Percentiles rank a stretch among this genome's conserved stretches.
These are phyloP conservation scores for Lithodes maja DNA, from an alignment of 2,888 invertebrate genomes.

Conservation along the genomic window DNA sequence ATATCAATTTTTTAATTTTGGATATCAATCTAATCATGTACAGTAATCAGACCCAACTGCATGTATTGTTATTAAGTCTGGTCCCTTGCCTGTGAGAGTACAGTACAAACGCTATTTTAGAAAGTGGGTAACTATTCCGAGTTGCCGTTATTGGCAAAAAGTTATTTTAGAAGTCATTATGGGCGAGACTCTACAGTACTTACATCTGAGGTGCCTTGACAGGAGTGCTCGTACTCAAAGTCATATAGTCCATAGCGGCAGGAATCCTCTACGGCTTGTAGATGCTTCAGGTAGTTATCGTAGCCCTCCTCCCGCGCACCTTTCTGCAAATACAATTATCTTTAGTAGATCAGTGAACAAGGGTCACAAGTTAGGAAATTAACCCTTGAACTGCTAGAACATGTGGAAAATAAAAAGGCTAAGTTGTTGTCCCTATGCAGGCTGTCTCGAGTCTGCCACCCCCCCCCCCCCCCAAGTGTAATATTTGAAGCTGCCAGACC, in stretches of 20 bases:
- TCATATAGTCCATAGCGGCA: slow-evolving; percentile 96
- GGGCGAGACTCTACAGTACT: slow-evolving; percentile 51
- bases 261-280: slow-evolving; percentile 94
- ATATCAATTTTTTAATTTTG: no score
- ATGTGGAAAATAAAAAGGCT: not conserved
- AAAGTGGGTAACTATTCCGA: no score
- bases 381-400: not conserved
- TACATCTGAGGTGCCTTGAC: slow-evolving; percentile 94
- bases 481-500: no score
- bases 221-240: slow-evolving; percentile 98
- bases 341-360: not conserved
- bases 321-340: slow-evolving; percentile 61
- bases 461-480: no score
- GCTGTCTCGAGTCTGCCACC: no score
- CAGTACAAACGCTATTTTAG: no score
- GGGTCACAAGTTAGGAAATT: not conserved
- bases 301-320: slow-evolving; percentile 88
- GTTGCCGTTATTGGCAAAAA: no score
- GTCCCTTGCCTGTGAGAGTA: no score
- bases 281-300: slow-evolving; percentile 93
- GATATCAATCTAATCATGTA: no score
- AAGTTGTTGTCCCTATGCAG: not conserved
- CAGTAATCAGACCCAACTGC: no score
- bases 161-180: no score
- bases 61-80: no score